Conservation (phyloP, 2,797 vertebrate genomes). For the Gila robusta region DNA sequence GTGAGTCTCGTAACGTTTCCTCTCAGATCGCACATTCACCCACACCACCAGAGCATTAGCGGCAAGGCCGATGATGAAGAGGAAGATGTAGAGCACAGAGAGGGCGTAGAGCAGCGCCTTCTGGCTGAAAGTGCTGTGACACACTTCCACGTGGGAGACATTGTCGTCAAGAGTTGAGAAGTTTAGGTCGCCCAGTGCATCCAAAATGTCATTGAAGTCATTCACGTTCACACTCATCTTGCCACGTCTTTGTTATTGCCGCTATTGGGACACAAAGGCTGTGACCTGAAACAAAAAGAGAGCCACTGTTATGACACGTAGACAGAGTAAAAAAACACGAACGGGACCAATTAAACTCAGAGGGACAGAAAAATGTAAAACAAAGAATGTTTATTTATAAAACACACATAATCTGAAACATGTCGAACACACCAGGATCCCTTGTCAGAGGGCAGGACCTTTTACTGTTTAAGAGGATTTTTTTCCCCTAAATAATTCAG, state of each 20-base stretch:
- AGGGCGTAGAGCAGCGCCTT: conserved; percentile 81
- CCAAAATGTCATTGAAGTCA: conserved; percentile 82
- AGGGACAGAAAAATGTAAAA: conserved; percentile 43
- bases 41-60: conserved; percentile 89
- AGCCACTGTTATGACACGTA: conserved; percentile 33
- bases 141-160: conserved; percentile 83
- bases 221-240: conserved; percentile 77
- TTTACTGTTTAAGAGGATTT: conserved; percentile 55
- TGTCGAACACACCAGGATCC: conserved; percentile 48
- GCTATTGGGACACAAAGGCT: background rate
- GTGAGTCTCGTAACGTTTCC: conserved; percentile 86
- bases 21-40: conserved; percentile 85
- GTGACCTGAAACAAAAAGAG: conserved; percentile 53
- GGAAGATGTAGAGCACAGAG: conserved; percentile 87
- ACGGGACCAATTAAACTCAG: conserved; percentile 31
- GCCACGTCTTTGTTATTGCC: conserved; percentile 2
- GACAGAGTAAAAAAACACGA: background rate
- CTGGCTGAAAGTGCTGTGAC: conserved; percentile 78
- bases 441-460: conserved; percentile 55
- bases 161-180: conserved; percentile 78
- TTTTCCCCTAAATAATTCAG: conserved; percentile 25
- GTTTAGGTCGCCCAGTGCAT: conserved; percentile 83
- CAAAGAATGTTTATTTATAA: conserved; percentile 63
- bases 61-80: conserved; percentile 88
- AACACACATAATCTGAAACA: conserved; percentile 61